phyloP scores from a whole-genome alignment of 2,797 vertebrate genomes.

The Halcyon badia region DNA sequence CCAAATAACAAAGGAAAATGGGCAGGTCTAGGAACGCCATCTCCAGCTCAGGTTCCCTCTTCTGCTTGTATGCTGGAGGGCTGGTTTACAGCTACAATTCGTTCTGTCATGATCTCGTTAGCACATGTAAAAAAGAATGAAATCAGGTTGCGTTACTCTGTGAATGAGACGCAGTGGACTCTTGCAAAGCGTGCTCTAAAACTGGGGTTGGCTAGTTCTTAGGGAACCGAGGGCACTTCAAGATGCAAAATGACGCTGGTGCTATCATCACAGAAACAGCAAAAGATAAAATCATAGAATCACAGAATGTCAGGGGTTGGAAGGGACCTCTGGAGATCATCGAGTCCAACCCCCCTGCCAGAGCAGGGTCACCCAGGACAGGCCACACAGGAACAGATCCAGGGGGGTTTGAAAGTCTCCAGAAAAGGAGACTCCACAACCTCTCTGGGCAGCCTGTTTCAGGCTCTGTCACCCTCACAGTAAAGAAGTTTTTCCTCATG shows the following conservation, averaged over 20 bases:
- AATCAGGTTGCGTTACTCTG: background rate
- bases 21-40: background rate
- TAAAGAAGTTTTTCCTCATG: too few species aligned
- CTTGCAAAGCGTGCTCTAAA: background rate
- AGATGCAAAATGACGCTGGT: background rate
- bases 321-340: too few species aligned
- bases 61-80: rapidly evolving
- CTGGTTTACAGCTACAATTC: background rate
- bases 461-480: too few species aligned
- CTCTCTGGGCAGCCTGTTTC: too few species aligned
- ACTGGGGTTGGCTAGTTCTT: background rate
- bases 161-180: background rate
- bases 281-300: background rate
- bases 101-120: background rate
- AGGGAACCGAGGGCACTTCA: background rate
- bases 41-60: background rate
- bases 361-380: too few species aligned
- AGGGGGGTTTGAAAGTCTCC: too few species aligned
- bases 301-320: too few species aligned
- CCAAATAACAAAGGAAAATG: background rate
- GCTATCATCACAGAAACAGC: background rate
- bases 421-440: too few species aligned
- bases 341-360: too few species aligned
- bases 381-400: too few species aligned
- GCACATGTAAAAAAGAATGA: background rate